Evolutionary conservation across 2,113 vertebrate species (phyloP).

Genomic region (Eptesicus fuscus): DNA sequence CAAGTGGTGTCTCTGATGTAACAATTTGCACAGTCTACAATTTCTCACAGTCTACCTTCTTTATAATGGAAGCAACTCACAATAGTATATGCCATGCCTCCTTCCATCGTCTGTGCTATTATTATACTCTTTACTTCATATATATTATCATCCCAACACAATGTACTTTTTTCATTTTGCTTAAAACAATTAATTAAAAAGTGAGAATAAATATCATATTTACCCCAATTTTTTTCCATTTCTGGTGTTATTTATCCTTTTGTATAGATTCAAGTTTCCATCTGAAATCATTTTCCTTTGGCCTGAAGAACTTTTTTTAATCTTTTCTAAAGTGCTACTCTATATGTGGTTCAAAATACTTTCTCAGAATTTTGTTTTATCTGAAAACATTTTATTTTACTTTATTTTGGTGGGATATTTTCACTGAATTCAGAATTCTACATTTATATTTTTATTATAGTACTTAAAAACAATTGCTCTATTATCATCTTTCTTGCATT

Average conservation of each 20-base stretch:
- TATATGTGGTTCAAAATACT: too few species aligned
- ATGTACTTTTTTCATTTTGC: constrained; percentile 5
- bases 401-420: neutral
- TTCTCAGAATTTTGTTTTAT: neutral
- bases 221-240: neutral
- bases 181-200: constrained; percentile 31
- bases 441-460: neutral
- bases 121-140: neutral
- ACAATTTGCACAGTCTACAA: neutral
- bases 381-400: constrained; percentile 33
- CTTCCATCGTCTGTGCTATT: neutral
- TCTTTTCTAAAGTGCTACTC: neutral
- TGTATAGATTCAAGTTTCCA: neutral
- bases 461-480: neutral
- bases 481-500: neutral
- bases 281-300: constrained; percentile 39
- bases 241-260: constrained; percentile 31
- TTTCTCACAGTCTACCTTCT: neutral
- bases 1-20: neutral
- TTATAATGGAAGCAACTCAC: neutral
- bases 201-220: neutral
- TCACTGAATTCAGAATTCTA: constrained; percentile 19
- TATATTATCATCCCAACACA: neutral
- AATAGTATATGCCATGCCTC: neutral
- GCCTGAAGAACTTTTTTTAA: constrained; percentile 18